A percentile compares a stretch with the other conserved stretches of the same genome.
phyloP scores from a whole-genome alignment of 1,140 invertebrate genomes.

The Euwallacea similis region DNA sequence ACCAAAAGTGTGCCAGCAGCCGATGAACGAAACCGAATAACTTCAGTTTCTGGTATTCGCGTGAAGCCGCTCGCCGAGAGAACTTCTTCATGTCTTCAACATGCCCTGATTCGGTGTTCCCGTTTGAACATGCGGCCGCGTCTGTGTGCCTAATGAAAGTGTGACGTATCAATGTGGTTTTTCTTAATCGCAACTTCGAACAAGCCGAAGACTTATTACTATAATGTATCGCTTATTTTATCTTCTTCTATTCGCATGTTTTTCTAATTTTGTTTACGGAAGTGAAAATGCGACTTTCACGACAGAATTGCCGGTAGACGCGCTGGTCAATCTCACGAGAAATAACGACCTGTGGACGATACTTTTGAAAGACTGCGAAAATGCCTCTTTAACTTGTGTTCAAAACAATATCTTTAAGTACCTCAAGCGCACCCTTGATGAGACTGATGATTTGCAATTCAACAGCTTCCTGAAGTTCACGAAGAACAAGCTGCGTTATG shows the following conservation, averaged over 20 bases:
- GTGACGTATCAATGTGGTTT: constrained; percentile 26
- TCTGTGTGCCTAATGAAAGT: constrained; percentile 33
- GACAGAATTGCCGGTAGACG: constrained; percentile 29
- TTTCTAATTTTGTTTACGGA: constrained; percentile 19
- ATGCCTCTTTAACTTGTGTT: constrained; percentile 70
- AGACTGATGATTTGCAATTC: constrained; percentile 66
- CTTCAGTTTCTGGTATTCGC: constrained; percentile 32
- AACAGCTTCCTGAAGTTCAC: constrained; percentile 70
- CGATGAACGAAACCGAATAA: constrained; percentile 32
- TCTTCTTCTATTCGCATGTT: constrained; percentile 15
- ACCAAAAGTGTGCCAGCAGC: constrained; percentile 36
- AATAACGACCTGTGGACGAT: constrained; percentile 72
- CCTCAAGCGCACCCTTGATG: constrained; percentile 65
- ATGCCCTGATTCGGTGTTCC: constrained; percentile 37
- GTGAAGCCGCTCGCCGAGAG: constrained; percentile 29
- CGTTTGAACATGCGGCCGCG: constrained; percentile 29
- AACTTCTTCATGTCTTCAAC: constrained; percentile 36
- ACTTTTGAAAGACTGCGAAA: constrained; percentile 68
- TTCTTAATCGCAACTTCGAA: constrained; percentile 20
- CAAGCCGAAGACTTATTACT: constrained; percentile 5
- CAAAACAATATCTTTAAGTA: constrained; percentile 74
- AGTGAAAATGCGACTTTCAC: constrained; percentile 22
- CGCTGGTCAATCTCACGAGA: constrained; percentile 32
- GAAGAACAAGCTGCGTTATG: constrained; percentile 56
- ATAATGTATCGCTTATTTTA: constrained; percentile 29